Percentiles rank a stretch among this genome's conserved stretches.
Conservation (phyloP, 1,140 invertebrate species). For the Formica selysi region DNA sequence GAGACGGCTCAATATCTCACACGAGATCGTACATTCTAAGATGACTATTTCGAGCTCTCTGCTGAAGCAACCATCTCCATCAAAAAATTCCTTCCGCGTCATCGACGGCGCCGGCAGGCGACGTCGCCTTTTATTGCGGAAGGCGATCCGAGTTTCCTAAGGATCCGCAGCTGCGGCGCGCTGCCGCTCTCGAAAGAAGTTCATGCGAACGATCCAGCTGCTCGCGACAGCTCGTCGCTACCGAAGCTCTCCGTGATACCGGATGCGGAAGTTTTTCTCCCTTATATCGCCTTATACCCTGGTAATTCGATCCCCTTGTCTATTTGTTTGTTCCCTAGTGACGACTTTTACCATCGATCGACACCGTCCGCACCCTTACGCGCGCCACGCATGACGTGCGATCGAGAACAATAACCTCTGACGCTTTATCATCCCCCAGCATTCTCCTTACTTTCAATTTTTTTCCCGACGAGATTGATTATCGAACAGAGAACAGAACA, state of each 20-base stretch:
- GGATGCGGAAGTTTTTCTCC: conserved; percentile 67
- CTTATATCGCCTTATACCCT: conserved; percentile 60
- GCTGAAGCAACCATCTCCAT: conserved; percentile 47
- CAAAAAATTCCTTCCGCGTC: conserved; percentile 55
- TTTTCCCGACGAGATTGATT: conserved; percentile 4
- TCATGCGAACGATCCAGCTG: conserved; percentile 58
- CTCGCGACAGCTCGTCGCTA: conserved; percentile 52
- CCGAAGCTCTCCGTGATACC: conserved; percentile 63
- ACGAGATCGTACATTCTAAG: not conserved
- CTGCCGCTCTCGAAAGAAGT: conserved; percentile 21
- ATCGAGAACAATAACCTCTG: conserved; percentile 10
- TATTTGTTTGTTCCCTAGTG: conserved; percentile 38
- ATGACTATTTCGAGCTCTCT: conserved; percentile 48
- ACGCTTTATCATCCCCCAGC: not conserved
- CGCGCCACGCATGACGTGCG: not conserved
- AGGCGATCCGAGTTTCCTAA: conserved; percentile 51
- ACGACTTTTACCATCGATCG: conserved; percentile 56
- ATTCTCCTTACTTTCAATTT: not conserved
- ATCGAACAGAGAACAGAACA: not conserved
- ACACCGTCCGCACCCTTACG: conserved; percentile 5
- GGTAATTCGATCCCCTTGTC: conserved; percentile 64
- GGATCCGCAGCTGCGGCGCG: conserved; percentile 50
- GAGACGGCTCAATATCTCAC: conserved; percentile 14
- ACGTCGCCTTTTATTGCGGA: conserved; percentile 61
- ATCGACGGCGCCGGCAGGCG: conserved; percentile 55